These are phyloP conservation scores for Chelmon rostratus DNA, from an alignment of 2,797 vertebrate genomes.

Conservation along the genomic window DNA sequence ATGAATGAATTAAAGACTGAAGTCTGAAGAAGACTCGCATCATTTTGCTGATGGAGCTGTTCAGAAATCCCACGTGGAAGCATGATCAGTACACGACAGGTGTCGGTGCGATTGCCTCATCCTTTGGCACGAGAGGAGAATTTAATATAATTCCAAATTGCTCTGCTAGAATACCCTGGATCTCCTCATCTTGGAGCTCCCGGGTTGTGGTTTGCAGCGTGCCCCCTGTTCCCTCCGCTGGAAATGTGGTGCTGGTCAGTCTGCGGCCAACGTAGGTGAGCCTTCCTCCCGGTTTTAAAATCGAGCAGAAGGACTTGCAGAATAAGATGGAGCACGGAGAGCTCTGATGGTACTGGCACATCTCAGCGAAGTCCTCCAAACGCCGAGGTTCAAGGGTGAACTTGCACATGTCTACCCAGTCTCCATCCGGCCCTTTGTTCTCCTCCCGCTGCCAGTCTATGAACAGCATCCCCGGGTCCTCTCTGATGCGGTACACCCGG, in stretches of 20 bases:
- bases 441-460: constrained; percentile 76
- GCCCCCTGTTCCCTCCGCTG: constrained; percentile 37
- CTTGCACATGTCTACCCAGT: constrained; percentile 81
- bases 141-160: constrained; percentile 80
- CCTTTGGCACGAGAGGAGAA: constrained; percentile 80
- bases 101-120: constrained; percentile 70
- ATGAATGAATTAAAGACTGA: not conserved
- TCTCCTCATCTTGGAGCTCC: constrained; percentile 82
- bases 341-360: constrained; percentile 87
- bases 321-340: constrained; percentile 83
- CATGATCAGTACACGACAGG: constrained; percentile 61
- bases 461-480: constrained; percentile 41
- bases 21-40: no score
- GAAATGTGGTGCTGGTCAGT: constrained; percentile 70
- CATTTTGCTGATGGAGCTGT: no score
- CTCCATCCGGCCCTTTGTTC: constrained; percentile 26
- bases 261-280: constrained; percentile 81
- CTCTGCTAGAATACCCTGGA: constrained; percentile 77
- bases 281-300: constrained; percentile 73
- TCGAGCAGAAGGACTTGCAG: constrained; percentile 86
- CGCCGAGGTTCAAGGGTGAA: constrained; percentile 80
- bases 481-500: constrained; percentile 76
- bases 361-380: constrained; percentile 80
- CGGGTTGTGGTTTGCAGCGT: constrained; percentile 58
- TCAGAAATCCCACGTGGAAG: not conserved